Conservation (phyloP, 2,888 invertebrate species). For the Saturnia pavonia region DNA sequence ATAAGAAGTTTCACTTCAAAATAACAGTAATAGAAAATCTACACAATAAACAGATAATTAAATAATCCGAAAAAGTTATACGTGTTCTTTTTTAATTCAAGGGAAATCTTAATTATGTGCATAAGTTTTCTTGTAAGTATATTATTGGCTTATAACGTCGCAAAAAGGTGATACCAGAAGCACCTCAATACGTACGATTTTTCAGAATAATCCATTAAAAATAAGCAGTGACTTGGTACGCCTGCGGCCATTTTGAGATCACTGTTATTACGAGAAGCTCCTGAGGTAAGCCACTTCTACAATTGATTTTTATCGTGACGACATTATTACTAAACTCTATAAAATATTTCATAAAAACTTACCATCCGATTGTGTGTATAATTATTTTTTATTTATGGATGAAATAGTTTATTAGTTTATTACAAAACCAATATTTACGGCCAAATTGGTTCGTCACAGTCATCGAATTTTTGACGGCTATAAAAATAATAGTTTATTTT, state of each 20-base stretch:
- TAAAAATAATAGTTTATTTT: slow-evolving; percentile 27
- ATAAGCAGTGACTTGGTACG: slow-evolving; percentile 22
- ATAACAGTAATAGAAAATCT: too few species aligned
- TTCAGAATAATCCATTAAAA: slow-evolving; percentile 19
- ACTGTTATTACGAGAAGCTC: slow-evolving; percentile 68
- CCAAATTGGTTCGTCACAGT: slow-evolving; percentile 40
- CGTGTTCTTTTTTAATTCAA: too few species aligned
- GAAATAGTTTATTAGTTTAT: slow-evolving; percentile 53
- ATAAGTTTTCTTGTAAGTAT: too few species aligned
- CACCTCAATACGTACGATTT: background rate
- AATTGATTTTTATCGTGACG: slow-evolving; percentile 76
- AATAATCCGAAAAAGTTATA: too few species aligned
- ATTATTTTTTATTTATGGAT: slow-evolving; percentile 55
- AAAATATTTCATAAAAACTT: slow-evolving; percentile 50
- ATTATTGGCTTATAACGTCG: background rate
- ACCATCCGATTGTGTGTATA: slow-evolving; percentile 31
- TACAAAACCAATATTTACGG: slow-evolving; percentile 49
- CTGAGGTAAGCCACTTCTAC: slow-evolving; percentile 60
- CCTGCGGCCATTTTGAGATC: slow-evolving; percentile 45
- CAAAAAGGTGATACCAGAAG: background rate
- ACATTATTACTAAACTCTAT: slow-evolving; percentile 64
- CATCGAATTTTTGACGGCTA: slow-evolving; percentile 32
- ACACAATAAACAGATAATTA: too few species aligned
- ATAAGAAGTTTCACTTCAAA: too few species aligned
- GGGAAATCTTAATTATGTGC: too few species aligned